phyloP scores from a whole-genome alignment of 2,888 invertebrate species.

The Crepidodera aurea region DNA sequence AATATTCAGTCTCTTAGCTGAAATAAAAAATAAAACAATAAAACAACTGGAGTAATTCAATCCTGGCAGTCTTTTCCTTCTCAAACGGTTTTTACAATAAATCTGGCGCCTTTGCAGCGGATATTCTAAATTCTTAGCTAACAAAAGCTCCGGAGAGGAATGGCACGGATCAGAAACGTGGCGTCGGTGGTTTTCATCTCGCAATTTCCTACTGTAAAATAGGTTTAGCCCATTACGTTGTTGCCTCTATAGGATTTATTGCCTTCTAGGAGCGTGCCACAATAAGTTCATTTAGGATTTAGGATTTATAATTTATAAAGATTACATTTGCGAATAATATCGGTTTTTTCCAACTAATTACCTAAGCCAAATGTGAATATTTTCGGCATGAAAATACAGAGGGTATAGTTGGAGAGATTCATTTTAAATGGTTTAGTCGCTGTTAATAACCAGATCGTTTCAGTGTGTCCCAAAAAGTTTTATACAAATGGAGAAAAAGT shows the following conservation, averaged over 20 bases:
- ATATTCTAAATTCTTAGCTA: conserved; percentile 4
- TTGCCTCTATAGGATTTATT: conserved; percentile 2
- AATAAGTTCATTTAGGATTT: too few relatives aligned
- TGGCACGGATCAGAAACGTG: conserved; percentile 1
- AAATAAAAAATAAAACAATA: neutral
- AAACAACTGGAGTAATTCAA: conserved; percentile 16
- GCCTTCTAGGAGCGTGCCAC: neutral
- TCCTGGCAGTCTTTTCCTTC: conserved; percentile 4
- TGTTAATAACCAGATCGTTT: too few relatives aligned
- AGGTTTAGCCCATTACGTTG: neutral
- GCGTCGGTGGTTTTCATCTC: conserved; percentile 3
- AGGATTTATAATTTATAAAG: too few relatives aligned
- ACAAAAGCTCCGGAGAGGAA: conserved; percentile 3
- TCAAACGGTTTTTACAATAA: conserved; percentile 21
- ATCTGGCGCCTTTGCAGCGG: conserved; percentile 19
- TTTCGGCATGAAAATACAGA: too few relatives aligned
- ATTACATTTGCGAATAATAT: too few relatives aligned
- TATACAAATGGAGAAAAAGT: too few relatives aligned
- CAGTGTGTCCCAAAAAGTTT: too few relatives aligned
- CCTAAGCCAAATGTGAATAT: too few relatives aligned
- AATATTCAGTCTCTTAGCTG: neutral
- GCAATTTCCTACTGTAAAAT: conserved; percentile 1
- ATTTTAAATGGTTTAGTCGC: too few relatives aligned
- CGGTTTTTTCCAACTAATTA: too few relatives aligned
- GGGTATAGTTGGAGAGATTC: too few relatives aligned